Percentiles rank a stretch among this genome's conserved stretches.
Evolutionary conservation across 2,797 vertebrate genomes (phyloP).

Genomic region (Bradypodion pumilum): DNA sequence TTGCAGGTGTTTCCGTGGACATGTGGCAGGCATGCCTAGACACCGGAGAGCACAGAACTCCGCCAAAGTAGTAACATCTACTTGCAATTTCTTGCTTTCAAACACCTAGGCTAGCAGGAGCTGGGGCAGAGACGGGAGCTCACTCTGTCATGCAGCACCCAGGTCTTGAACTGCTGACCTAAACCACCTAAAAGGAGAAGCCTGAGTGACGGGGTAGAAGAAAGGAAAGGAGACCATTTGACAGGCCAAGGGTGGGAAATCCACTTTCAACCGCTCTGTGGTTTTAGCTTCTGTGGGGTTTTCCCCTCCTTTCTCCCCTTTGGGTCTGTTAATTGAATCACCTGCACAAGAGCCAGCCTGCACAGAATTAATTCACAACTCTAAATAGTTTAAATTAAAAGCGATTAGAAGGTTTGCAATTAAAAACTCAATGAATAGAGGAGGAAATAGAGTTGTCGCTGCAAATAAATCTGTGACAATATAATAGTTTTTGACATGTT

Average conservation of each 20-base stretch:
- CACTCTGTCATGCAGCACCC: too few relatives aligned
- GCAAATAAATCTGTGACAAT: too few relatives aligned
- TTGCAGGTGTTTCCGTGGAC: too few relatives aligned
- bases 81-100: too few relatives aligned
- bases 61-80: too few relatives aligned
- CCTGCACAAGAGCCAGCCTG: background rate
- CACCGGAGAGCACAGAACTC: too few relatives aligned
- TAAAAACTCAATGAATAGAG: slow-evolving; percentile 7
- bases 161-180: too few relatives aligned
- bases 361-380: background rate
- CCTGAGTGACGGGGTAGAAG: background rate
- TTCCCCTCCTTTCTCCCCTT: too few relatives aligned
- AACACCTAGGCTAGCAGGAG: too few relatives aligned
- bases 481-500: background rate
- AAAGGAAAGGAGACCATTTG: background rate
- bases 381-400: slow-evolving; percentile 1
- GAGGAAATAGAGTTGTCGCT: slow-evolving; percentile 9
- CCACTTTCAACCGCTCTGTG: background rate
- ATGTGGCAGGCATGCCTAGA: too few relatives aligned
- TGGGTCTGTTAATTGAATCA: background rate
- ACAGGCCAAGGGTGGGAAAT: background rate
- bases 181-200: too few relatives aligned
- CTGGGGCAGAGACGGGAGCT: too few relatives aligned
- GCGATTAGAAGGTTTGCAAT: background rate
- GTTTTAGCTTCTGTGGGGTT: background rate